Evolutionary conservation across 2,113 vertebrate genomes (phyloP).

Genomic region (Crocuta crocuta): DNA sequence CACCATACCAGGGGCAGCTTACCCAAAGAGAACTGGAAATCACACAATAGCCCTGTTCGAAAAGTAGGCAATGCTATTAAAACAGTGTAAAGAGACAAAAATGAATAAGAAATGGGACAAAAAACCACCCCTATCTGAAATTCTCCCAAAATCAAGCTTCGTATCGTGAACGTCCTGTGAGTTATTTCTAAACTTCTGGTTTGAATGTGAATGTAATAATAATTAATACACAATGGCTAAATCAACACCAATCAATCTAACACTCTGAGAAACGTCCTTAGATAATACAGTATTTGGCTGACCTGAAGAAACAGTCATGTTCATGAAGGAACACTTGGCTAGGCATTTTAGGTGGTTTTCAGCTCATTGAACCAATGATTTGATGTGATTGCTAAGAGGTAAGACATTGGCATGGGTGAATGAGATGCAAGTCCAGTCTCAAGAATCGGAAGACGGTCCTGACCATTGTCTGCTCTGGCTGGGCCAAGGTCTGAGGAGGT

Average conservation of each 20-base stretch:
- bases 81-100: background rate
- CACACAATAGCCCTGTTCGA: background rate
- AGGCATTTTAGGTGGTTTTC: no score
- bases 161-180: background rate
- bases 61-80: rapidly evolving
- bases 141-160: background rate
- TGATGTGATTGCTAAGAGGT: background rate
- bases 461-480: background rate
- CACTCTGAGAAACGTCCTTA: background rate
- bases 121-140: background rate
- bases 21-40: no score
- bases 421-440: background rate
- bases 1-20: no score
- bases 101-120: background rate
- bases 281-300: background rate
- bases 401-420: background rate
- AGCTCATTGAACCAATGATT: background rate
- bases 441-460: background rate
- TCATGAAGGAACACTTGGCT: background rate
- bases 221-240: background rate
- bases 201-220: background rate
- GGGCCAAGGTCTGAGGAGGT: background rate
- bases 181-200: background rate
- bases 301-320: background rate
- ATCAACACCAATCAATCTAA: background rate